Percentiles rank a stretch among this genome's conserved stretches.
Evolutionary conservation across 1,140 invertebrate species (phyloP).

Genomic region (Caenorhabditis inopinata): DNA sequence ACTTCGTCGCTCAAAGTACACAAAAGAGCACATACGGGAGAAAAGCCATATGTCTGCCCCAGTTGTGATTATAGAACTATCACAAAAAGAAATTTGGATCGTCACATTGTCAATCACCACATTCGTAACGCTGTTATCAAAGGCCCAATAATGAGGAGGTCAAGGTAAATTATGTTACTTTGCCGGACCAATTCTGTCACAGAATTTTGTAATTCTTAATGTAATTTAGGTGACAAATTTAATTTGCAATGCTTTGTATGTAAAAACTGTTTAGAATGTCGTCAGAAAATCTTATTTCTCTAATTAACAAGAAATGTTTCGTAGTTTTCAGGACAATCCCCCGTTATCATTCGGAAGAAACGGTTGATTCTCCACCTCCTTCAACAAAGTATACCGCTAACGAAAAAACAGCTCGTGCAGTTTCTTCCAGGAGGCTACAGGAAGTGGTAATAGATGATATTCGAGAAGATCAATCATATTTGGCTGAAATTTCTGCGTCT

Average conservation of each 20-base stretch:
- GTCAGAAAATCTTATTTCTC: too few relatives aligned
- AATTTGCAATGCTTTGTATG: too few relatives aligned
- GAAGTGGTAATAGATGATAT: not conserved
- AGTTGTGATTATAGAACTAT: slow-evolving; percentile 93
- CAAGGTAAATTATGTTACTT: slow-evolving; percentile 28
- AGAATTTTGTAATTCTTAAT: too few relatives aligned
- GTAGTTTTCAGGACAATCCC: not conserved
- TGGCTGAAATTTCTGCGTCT: not conserved
- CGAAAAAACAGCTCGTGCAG: not conserved
- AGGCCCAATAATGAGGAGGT: slow-evolving; percentile 32
- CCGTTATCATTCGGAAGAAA: not conserved
- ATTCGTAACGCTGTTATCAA: slow-evolving; percentile 8
- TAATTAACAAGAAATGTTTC: too few relatives aligned
- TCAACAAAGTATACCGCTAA: not conserved
- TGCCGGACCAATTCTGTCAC: too few relatives aligned
- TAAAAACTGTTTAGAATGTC: too few relatives aligned
- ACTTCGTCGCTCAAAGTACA: slow-evolving; percentile 60
- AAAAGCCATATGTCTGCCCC: slow-evolving; percentile 94
- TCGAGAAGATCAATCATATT: not conserved
- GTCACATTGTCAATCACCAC: slow-evolving; percentile 59
- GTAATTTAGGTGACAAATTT: too few relatives aligned
- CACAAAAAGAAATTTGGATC: slow-evolving; percentile 63
- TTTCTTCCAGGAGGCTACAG: not conserved
- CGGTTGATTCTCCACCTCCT: not conserved
- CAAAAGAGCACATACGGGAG: slow-evolving; percentile 78